These are phyloP conservation scores for Parauchenoglanis punctatus DNA, from an alignment of 2,797 vertebrate species.

Conservation along the genomic window DNA sequence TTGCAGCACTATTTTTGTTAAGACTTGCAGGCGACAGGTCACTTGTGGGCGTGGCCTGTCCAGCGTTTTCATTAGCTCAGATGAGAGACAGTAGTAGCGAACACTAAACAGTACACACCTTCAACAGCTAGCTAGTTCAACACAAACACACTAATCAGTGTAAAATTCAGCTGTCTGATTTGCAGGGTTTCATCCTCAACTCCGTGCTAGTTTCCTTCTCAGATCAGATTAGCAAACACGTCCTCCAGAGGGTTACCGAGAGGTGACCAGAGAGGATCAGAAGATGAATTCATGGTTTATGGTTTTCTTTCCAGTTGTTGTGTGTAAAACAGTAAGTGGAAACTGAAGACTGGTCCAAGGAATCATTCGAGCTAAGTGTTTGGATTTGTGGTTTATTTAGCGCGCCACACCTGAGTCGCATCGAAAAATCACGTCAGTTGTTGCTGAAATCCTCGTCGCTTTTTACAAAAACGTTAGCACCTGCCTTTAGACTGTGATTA, in stretches of 20 bases:
- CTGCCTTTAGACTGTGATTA: not conserved
- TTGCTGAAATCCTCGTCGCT: not conserved
- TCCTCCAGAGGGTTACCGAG: not conserved
- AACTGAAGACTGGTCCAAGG: not conserved
- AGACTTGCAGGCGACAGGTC: not conserved
- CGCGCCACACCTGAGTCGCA: not conserved
- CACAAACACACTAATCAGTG: not conserved
- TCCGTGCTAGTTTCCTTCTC: not conserved
- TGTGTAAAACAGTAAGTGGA: no score
- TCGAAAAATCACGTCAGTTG: not conserved
- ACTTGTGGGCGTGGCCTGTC: not conserved
- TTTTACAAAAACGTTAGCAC: not conserved
- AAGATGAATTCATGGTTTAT: not conserved
- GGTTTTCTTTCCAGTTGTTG: not conserved
- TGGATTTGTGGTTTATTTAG: not conserved
- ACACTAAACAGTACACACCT: not conserved
- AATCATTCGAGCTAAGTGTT: not conserved
- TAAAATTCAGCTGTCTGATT: not conserved
- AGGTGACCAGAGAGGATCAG: no score
- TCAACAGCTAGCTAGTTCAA: not conserved
- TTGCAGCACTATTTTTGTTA: not conserved
- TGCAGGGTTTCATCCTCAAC: not conserved
- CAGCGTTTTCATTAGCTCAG: not conserved
- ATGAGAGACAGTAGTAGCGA: not conserved
- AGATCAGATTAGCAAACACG: not conserved